phyloP scores from a whole-genome alignment of 2,113 vertebrate species.

The Bagarius yarrelli region DNA sequence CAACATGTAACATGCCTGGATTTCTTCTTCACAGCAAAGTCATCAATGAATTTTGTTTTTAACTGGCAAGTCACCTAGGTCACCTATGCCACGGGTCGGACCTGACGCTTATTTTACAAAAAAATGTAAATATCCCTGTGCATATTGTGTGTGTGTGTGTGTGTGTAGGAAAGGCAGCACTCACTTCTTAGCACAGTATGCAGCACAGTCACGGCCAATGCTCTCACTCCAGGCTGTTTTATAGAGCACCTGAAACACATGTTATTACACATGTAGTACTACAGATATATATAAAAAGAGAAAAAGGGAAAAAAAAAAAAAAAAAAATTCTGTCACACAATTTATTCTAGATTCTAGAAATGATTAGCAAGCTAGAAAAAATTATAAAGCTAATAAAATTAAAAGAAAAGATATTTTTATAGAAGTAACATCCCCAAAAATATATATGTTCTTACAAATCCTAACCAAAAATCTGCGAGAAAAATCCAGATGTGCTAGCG shows the following conservation, averaged over 20 bases:
- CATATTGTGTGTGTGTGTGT: neutral
- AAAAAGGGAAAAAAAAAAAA: too few relatives aligned
- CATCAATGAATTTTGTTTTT: too few relatives aligned
- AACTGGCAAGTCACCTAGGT: too few relatives aligned
- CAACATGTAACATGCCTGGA: too few relatives aligned
- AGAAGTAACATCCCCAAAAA: neutral
- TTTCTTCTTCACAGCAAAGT: too few relatives aligned
- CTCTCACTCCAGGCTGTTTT: constrained; percentile 96
- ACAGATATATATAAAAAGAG: too few relatives aligned
- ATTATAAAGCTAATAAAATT: too few relatives aligned
- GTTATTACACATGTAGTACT: neutral
- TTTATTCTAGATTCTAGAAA: neutral
- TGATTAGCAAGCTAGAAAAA: neutral
- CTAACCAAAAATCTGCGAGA: neutral
- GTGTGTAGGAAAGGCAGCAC: constrained; percentile 41
- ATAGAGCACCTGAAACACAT: constrained; percentile 83
- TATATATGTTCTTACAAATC: neutral
- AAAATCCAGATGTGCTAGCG: too few relatives aligned
- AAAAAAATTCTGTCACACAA: neutral
- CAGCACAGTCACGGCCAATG: constrained; percentile 81
- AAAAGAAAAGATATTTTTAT: too few relatives aligned
- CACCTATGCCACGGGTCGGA: too few relatives aligned
- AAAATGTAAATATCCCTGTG: neutral
- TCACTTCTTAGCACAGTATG: constrained; percentile 92
- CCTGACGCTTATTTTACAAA: neutral